phyloP scores from a whole-genome alignment of 2,888 invertebrate genomes.

The Physocephala rufipes region DNA sequence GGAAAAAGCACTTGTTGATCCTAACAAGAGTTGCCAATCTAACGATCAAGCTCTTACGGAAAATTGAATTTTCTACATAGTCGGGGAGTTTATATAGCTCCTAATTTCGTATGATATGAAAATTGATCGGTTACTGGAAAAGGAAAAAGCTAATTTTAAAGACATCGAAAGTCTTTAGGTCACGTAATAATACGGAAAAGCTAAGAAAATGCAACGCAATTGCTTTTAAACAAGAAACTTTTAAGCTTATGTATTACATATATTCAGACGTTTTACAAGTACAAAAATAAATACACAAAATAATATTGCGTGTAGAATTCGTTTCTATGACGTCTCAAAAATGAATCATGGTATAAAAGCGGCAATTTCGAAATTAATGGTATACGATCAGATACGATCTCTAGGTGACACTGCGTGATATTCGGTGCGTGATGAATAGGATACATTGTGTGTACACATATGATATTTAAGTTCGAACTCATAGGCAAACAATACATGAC shows the following conservation, averaged over 20 bases:
- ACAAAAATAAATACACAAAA: not conserved
- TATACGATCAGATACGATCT: conserved; percentile 9
- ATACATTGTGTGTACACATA: conserved; percentile 38
- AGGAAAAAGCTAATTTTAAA: no score
- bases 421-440: conserved; percentile 9
- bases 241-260: no score
- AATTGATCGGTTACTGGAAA: no score
- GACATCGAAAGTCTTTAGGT: no score
- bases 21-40: conserved; percentile 5
- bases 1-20: conserved; percentile 27
- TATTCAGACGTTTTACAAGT: not conserved
- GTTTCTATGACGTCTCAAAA: not conserved
- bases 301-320: not conserved
- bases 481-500: conserved; percentile 33
- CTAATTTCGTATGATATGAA: no score
- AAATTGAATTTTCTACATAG: no score
- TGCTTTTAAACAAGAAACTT: no score
- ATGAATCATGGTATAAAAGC: conserved; percentile 1
- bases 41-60: not conserved
- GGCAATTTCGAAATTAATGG: not conserved
- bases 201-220: no score
- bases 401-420: conserved; percentile 3
- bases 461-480: conserved; percentile 42
- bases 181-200: no score
- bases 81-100: no score